Base-by-base conservation (phyloP, 2,797 vertebrate genomes). In the Malurus splendens region DNA sequence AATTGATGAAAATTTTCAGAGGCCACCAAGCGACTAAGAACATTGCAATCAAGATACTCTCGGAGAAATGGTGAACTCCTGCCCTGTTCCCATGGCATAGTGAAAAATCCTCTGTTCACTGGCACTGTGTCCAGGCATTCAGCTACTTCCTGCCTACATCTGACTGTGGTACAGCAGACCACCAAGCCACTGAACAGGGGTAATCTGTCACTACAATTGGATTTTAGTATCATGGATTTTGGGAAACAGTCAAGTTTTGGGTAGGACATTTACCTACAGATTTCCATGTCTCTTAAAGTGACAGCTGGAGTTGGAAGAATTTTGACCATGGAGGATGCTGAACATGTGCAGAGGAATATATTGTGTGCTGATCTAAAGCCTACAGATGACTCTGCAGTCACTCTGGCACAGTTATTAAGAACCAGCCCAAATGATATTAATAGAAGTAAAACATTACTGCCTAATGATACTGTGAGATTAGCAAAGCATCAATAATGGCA, bases 401-500 rank as follows among this genome's bases (percentile, higher is more conserved):
- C 52, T 86, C 62, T 88, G 87, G 65, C 42, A 32, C 18, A n/a
- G 28, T 92, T 94, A 90, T 90, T 90, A 90, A 93, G 66, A 95
- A 87, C 54, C 60, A 92, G 39, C 56, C 71, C 67, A 94, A 91
- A 88, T 62, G 18, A 92, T 96, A 92, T 95, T 95, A 95, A 94
- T 93, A 94, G 90, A 93, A 82, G 68, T 83, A 89, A 87, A 96
- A 81, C 67, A 89, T 93, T 67, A 62, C 87, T 86, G 61, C 78
- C 64, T 94, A 95, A 94, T 92, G 94, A 92, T 87, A 82, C 36
- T 39, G 27, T 77, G 70, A 77, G 45, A 87, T 95, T 94, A 93
- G 89, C 92, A 95, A 82, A 86, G 25, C 89, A 94, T 94, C 88
- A 88, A 83, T 96, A 96, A 96, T 10, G 45, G 33, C 59, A 93